Percentiles rank a stretch among this genome's conserved stretches.
Conservation (phyloP, 2,797 vertebrate species). For the Paratrypauchen microcephalus region DNA sequence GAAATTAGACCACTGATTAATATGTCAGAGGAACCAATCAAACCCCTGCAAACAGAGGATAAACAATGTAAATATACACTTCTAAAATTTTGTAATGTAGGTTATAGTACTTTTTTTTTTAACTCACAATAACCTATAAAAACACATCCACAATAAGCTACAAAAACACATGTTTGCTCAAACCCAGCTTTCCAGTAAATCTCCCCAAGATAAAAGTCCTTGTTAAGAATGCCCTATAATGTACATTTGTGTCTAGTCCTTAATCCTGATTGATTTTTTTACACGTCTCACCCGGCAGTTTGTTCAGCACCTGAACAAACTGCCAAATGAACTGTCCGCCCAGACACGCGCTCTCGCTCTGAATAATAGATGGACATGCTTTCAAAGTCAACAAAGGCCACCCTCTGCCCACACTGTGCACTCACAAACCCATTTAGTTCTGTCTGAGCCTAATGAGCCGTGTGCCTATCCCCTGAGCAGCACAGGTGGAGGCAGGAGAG, state of each 20-base stretch:
- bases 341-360: conserved; percentile 54
- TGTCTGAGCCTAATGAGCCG: conserved; percentile 55
- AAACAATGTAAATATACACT: too few relatives aligned
- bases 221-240: not conserved
- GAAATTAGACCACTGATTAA: too few relatives aligned
- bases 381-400: conserved; percentile 53
- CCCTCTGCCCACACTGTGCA: conserved; percentile 47
- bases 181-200: not conserved
- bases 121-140: not conserved
- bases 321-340: conserved; percentile 30
- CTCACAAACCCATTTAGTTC: conserved; percentile 52
- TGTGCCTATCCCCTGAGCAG: conserved; percentile 46
- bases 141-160: not conserved
- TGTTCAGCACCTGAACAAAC: conserved; percentile 22
- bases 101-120: not conserved
- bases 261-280: conserved; percentile 22
- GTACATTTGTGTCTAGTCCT: not conserved
- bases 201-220: not conserved
- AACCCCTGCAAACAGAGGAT: too few relatives aligned
- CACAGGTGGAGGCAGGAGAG: conserved; percentile 41
- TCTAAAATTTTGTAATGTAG: not conserved
- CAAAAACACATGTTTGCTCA: not conserved
- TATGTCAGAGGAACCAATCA: too few relatives aligned
- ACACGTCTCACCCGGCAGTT: conserved; percentile 16
- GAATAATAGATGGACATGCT: conserved; percentile 69